Conservation (phyloP, 2,113 vertebrate species). For the Pionites leucogaster region DNA sequence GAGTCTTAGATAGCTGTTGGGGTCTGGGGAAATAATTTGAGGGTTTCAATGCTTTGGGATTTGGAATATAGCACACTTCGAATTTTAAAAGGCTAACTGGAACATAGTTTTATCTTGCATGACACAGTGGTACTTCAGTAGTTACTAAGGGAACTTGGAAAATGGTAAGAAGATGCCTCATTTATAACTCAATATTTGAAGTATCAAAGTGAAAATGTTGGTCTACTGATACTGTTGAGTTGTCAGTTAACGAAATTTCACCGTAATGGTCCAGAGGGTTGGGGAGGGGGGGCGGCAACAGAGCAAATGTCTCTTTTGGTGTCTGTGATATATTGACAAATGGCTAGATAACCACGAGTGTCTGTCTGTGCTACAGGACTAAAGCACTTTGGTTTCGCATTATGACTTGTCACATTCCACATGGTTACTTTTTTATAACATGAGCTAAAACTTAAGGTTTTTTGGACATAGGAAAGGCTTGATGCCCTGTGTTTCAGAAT, state of each 20-base stretch:
- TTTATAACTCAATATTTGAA: background rate
- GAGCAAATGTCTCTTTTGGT: background rate
- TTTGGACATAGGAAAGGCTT: background rate
- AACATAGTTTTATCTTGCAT: background rate
- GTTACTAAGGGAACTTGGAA: background rate
- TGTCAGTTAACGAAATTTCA: background rate
- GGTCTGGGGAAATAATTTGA: background rate
- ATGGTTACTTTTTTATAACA: slow-evolving; percentile 35
- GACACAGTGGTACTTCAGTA: background rate
- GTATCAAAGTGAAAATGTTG: background rate
- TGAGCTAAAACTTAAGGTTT: background rate
- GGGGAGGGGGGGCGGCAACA: background rate
- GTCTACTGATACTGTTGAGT: background rate
- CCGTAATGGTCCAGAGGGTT: background rate
- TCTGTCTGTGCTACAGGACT: slow-evolving; percentile 7
- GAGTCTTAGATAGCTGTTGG: background rate
- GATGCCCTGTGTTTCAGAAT: background rate
- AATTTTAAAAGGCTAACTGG: background rate
- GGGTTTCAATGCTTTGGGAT: background rate
- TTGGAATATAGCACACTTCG: background rate
- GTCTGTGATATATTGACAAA: background rate
- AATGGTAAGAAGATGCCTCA: background rate
- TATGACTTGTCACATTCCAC: slow-evolving; percentile 60
- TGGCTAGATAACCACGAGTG: background rate
- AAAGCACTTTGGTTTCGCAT: slow-evolving; percentile 58